Percentiles rank a stretch among this genome's conserved stretches.
Conservation (phyloP, 1,140 invertebrate species). For the Nixonia krombeini region DNA sequence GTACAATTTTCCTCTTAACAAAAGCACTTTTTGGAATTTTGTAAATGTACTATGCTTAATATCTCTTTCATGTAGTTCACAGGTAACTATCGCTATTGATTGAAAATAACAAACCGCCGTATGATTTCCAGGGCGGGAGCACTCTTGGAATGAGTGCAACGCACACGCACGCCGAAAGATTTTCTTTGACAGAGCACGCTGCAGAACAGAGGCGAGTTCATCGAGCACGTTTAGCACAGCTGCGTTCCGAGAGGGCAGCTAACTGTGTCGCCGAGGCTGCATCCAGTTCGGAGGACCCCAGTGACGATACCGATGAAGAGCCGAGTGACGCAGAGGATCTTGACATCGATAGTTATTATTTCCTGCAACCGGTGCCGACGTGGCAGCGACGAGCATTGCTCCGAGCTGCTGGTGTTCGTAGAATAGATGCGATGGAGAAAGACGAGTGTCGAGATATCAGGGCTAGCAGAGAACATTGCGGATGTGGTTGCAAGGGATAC, state of each 20-base stretch:
- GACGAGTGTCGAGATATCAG: conserved; percentile 95
- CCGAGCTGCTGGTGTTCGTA: conserved; percentile 89
- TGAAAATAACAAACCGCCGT: conserved; percentile 4
- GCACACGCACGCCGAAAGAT: conserved; percentile 84
- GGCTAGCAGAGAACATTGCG: conserved; percentile 93
- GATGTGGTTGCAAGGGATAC: conserved; percentile 93
- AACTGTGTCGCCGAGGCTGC: conserved; percentile 64
- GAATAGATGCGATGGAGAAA: conserved; percentile 95
- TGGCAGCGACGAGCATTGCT: conserved; percentile 89
- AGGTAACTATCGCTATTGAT: too few species aligned
- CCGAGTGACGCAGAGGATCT: conserved; percentile 87
- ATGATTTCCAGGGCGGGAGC: conserved; percentile 82
- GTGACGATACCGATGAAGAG: conserved; percentile 87
- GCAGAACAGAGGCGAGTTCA: conserved; percentile 89
- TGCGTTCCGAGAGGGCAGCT: conserved; percentile 77
- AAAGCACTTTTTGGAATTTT: too few species aligned
- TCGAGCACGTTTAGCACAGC: conserved; percentile 83
- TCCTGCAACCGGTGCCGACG: conserved; percentile 93
- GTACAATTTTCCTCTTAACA: too few species aligned
- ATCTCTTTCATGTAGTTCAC: too few species aligned
- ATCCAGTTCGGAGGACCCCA: conserved; percentile 73
- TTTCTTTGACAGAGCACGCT: conserved; percentile 87
- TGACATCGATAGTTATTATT: conserved; percentile 94
- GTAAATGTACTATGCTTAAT: too few species aligned
- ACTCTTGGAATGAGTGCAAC: conserved; percentile 95